Percentiles rank a stretch among this genome's conserved stretches.
Conservation (phyloP, 2,888 invertebrate species). For the Oegoconia quadripuncta region DNA sequence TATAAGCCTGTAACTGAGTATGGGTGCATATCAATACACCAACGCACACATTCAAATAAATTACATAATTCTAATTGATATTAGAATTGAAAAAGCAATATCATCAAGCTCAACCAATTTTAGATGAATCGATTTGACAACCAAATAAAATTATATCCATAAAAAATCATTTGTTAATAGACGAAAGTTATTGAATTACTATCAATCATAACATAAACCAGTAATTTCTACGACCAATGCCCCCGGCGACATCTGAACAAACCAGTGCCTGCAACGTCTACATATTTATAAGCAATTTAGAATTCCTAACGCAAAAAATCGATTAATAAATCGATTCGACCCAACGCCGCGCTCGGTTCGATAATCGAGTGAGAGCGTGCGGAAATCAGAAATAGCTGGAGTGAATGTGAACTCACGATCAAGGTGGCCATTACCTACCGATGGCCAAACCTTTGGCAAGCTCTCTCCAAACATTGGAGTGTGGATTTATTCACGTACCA, state of each 20-base stretch:
- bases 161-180: too few species aligned
- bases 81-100: too few species aligned
- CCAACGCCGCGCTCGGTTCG: not conserved
- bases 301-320: not conserved
- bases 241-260: not conserved
- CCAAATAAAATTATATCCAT: too few species aligned
- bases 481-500: not conserved
- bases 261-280: not conserved
- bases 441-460: constrained; percentile 38
- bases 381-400: constrained; percentile 13
- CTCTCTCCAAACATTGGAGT: constrained; percentile 6
- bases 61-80: too few species aligned
- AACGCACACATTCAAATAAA: too few species aligned
- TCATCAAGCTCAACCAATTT: too few species aligned
- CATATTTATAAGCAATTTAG: constrained; percentile 4
- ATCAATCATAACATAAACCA: too few species aligned
- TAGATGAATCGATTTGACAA: too few species aligned
- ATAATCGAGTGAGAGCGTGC: constrained; percentile 11
- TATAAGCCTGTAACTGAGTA: too few species aligned
- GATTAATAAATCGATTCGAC: constrained; percentile 9
- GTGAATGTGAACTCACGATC: constrained; percentile 27
- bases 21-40: too few species aligned
- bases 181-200: too few species aligned
- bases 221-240: too few species aligned
- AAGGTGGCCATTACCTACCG: constrained; percentile 33